phyloP scores from a whole-genome alignment of 2,888 invertebrate species.

The Prostheceraeus crozeri region DNA sequence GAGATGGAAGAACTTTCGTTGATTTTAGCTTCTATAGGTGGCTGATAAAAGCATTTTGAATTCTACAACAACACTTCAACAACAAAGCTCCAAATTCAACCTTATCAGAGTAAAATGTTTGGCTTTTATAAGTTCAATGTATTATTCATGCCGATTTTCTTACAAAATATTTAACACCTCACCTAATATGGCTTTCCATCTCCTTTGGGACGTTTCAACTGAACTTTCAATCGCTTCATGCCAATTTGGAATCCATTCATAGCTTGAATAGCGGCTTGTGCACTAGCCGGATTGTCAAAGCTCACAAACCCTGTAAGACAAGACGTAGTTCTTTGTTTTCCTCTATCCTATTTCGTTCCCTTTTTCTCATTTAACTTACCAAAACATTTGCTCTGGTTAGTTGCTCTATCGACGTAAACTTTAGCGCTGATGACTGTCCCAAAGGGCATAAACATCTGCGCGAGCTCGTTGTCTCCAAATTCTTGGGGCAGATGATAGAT shows the following conservation, averaged over 20 bases:
- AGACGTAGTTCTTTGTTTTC: background rate
- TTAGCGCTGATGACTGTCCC: slow-evolving; percentile 99
- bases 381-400: slow-evolving; percentile 99
- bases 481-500: slow-evolving; percentile 99
- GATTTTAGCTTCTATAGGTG: too few relatives aligned
- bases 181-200: slow-evolving; percentile 60
- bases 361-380: too few relatives aligned
- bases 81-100: too few relatives aligned
- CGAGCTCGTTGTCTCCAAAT: slow-evolving; percentile 95
- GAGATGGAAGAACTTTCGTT: too few relatives aligned
- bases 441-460: slow-evolving; percentile 99
- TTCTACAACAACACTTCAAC: too few relatives aligned
- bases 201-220: slow-evolving; percentile 96
- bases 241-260: slow-evolving; percentile 99
- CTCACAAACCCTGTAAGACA: slow-evolving; percentile 82
- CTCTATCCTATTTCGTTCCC: background rate
- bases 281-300: slow-evolving; percentile 95
- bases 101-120: too few relatives aligned
- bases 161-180: too few relatives aligned
- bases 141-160: too few relatives aligned
- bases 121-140: too few relatives aligned
- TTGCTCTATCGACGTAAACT: slow-evolving; percentile 98
- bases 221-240: slow-evolving; percentile 98
- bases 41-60: too few relatives aligned
- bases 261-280: slow-evolving; percentile 95